Evolutionary conservation across 2,113 vertebrate genomes (phyloP).

Genomic region (Malurus alboscapulatus): DNA sequence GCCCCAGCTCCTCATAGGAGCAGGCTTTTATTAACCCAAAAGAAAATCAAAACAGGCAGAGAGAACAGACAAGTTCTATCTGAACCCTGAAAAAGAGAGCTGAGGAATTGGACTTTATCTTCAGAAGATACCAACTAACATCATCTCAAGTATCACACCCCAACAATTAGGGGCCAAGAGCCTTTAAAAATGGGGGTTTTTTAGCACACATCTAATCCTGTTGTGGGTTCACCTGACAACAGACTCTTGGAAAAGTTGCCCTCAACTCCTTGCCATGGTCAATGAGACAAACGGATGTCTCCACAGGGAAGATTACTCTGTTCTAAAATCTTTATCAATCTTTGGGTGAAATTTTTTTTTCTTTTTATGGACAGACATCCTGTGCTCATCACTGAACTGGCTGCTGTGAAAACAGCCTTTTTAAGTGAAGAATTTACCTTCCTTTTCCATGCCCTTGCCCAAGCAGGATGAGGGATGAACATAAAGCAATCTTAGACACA

Average conservation of each 20-base stretch:
- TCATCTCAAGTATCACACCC: neutral
- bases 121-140: neutral
- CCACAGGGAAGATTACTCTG: neutral
- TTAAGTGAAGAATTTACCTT: neutral
- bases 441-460: neutral
- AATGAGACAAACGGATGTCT: neutral
- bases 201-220: neutral
- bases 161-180: neutral
- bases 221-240: fast-evolving
- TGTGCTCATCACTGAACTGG: neutral
- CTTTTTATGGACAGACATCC: neutral
- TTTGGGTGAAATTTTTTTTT: neutral
- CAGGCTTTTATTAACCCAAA: neutral
- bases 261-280: neutral
- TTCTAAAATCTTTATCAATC: neutral
- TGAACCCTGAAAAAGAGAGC: neutral
- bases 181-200: fast-evolving
- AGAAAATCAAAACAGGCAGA: neutral
- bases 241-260: neutral
- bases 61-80: neutral
- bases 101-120: neutral
- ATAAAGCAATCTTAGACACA: neutral
- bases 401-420: neutral
- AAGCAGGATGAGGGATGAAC: neutral
- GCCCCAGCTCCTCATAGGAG: fast-evolving